phyloP scores from a whole-genome alignment of 35 echinoderm and acorn worm genomes.

The Lytechinus variegatus region DNA sequence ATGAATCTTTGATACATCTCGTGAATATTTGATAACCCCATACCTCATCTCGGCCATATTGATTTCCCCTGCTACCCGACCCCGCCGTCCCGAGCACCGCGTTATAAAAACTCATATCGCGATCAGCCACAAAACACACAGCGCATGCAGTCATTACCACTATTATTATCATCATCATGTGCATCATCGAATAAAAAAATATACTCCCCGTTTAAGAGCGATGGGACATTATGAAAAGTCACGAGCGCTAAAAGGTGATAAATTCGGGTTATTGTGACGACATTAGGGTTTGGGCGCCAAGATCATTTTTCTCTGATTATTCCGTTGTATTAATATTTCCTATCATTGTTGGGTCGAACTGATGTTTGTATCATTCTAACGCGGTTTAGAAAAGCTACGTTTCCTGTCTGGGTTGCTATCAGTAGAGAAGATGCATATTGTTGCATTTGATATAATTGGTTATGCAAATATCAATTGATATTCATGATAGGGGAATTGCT shows the following conservation, averaged over 20 bases:
- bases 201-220: not conserved
- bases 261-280: not conserved
- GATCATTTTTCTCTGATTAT: not conserved
- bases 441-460: too few relatives aligned
- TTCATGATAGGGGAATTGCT: too few relatives aligned
- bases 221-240: not conserved
- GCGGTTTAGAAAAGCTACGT: too few relatives aligned
- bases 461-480: too few relatives aligned
- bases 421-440: too few relatives aligned
- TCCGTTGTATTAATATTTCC: not conserved
- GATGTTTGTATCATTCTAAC: not conserved
- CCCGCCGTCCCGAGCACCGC: not conserved
- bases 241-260: not conserved
- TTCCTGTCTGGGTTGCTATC: too few relatives aligned
- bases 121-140: not conserved
- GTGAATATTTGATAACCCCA: slow-evolving; percentile 29
- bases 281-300: not conserved
- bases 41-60: slow-evolving; percentile 31
- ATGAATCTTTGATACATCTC: slow-evolving; percentile 16
- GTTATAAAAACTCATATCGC: not conserved
- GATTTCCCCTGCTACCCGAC: slow-evolving; percentile 35
- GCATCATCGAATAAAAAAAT: not conserved
- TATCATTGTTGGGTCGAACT: too few relatives aligned
- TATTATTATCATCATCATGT: not conserved
- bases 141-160: too few relatives aligned